Evolutionary conservation across 2,113 vertebrate genomes (phyloP), one percentile per base, ranked within the genome.

Genomic region (Sciurus niger): DNA sequence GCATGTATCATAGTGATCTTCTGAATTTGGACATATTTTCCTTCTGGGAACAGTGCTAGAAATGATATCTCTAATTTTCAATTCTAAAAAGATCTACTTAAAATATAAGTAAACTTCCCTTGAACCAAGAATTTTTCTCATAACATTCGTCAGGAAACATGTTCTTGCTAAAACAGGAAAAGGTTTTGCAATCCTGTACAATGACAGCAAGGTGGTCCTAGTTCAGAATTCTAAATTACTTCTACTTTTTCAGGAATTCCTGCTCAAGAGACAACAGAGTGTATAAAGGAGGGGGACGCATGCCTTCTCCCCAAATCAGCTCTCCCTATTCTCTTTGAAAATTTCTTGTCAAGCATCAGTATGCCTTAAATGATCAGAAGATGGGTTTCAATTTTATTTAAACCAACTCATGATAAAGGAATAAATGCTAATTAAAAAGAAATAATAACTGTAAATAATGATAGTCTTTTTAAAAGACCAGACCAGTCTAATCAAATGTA

Each of bases 81-180:
- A 80, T 97, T 97, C n/a, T 72, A 65, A 96, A 78, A n/a, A 92
- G 7, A 86, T 74, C 6, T 86, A 25, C 25, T 96, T 92, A 78
- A 86, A 90, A 89, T 58, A 46, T 77, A 24, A 95, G 6, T 55
- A 48, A 58, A 4, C 68, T 90, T 89, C 0, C 34, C 16, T 30
- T 90, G 37, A 79, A 83, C 14, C 34, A n/a, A 67, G 20, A 65
- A 65, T 89, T 88, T 80, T 67, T 96, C 92, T 90, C 24, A 73
- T 90, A 37, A 70, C 5, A 46, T 20, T 93, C 18, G 16, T 92
- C 78, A 72, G 34, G 2, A 20, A 55, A 13, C 17, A 46, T n/a
- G 5, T 68, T 90, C 4, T 68, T 9, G 77, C 28, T 86, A 43
- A 91, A 92, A 87, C 18, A 90, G 28, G 20, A 60, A 63, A 86